phyloP scores from a whole-genome alignment of 2,113 vertebrate species.

The Saguinus midas region DNA sequence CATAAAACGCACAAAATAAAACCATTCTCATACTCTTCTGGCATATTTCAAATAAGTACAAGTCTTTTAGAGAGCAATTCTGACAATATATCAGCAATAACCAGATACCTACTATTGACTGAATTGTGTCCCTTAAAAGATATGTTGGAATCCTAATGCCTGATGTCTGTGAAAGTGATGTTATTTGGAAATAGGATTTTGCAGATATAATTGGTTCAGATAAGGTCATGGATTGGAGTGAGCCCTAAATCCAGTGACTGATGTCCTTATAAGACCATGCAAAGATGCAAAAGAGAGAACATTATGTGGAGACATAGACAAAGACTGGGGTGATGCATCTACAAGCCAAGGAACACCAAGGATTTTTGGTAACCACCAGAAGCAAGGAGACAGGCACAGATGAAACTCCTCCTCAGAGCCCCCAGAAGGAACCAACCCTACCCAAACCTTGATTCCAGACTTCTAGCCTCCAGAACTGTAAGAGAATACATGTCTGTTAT shows the following conservation, averaged over 20 bases:
- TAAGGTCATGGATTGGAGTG: neutral
- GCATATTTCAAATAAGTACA: neutral
- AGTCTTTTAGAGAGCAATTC: neutral
- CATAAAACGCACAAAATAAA: neutral
- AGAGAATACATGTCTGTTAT: neutral
- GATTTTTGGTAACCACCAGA: neutral
- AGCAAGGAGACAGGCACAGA: neutral
- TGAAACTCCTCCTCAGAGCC: neutral
- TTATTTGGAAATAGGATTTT: neutral
- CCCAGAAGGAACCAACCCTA: neutral
- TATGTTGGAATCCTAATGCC: neutral
- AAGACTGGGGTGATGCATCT: neutral
- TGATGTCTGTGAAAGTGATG: neutral
- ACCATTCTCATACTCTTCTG: neutral
- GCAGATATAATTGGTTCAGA: neutral
- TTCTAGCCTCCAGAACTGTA: neutral
- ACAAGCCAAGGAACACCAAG: neutral
- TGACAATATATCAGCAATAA: neutral
- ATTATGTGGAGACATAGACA: neutral
- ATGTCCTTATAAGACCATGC: neutral
- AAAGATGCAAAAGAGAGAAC: neutral
- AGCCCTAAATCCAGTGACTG: neutral
- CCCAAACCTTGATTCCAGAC: neutral
- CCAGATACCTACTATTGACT: neutral
- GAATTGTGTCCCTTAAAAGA: neutral